Percentiles rank a stretch among this genome's conserved stretches.
phyloP scores from a whole-genome alignment of 2,113 vertebrate genomes.

The Plotosus lineatus region DNA sequence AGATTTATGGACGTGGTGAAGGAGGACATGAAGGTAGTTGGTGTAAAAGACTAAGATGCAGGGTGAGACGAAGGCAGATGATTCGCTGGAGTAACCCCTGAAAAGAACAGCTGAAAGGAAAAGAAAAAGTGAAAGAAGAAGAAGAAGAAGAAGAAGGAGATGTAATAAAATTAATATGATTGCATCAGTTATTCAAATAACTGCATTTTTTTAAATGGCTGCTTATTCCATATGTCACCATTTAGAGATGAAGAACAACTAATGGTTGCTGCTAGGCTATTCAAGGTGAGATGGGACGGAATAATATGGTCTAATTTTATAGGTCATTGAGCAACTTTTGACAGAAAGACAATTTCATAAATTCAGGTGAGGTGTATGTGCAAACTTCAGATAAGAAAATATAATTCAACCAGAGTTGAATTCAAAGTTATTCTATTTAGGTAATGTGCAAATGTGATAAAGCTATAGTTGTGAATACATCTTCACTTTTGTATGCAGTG shows the following conservation, averaged over 20 bases:
- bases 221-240: slow-evolving; percentile 24
- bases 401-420: not conserved
- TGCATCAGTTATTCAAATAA: slow-evolving; percentile 70
- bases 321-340: slow-evolving; percentile 33
- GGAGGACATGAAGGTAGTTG: too few species aligned
- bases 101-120: too few species aligned
- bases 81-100: too few species aligned
- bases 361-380: not conserved
- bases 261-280: not conserved
- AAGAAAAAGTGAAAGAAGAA: too few species aligned
- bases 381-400: not conserved
- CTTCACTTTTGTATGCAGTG: not conserved
- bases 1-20: too few species aligned
- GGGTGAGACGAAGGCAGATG: too few species aligned
- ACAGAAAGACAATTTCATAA: not conserved
- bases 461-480: not conserved
- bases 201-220: slow-evolving; percentile 73
- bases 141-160: too few species aligned
- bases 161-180: slow-evolving; percentile 37
- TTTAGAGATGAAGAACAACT: slow-evolving; percentile 14
- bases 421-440: not conserved
- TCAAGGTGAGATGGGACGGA: slow-evolving; percentile 24
- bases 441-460: not conserved
- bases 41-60: too few species aligned
- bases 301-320: slow-evolving; percentile 38